Base-by-base conservation (phyloP, 2,113 vertebrate species). In the Lampris megalopsis region DNA sequence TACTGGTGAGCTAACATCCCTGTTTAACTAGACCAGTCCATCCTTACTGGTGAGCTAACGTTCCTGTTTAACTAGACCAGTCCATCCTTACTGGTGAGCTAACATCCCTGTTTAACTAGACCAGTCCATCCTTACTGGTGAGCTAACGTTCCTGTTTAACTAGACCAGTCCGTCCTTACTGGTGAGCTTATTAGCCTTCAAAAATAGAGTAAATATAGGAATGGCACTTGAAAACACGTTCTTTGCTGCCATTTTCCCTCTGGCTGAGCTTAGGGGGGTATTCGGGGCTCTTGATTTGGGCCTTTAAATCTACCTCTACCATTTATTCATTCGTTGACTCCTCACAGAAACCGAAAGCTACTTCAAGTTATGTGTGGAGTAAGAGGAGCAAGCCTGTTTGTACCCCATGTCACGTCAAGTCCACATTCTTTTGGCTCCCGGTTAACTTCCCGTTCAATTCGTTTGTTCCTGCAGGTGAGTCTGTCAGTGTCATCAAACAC, bases 401-500 rank as follows among this genome's bases (percentile, higher is more conserved):
- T 24, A 24, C 36, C 2, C 24, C 24, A n/a, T 57, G 54, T 60
- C 24, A 35, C n/a, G 7, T 36, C 35, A 36, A 6, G 56, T 58
- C 36, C 13, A 24, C 56, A 36, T n/a, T 4, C 9, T 56, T 5
- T 56, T 13, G 3, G 5, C 53, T 38, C 41, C 24, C 41, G 8
- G 37, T 60, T 11, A 65, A 58, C 68, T 50, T 62, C 8, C 48
- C 24, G 36, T 10, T 71, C 48, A 72, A 38, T 54, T 41, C 56
- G 40, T 52, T 24, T 24, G 24, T 24, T 24, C 24, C 24, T 24
- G 24, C 86, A 99, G 98, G 98, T 71, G 98, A 99, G 93, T 99
- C 98, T 0, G 94, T 99, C 83, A 99, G 97, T 1, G 96, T 99
- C 91, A 97, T 97, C 90, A 99, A 99, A 89, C 97, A 99, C 63